Evolutionary conservation across 2,797 vertebrate genomes (phyloP), one percentile per base, ranked within the genome.

Genomic region (Cryptoprocta ferox): DNA sequence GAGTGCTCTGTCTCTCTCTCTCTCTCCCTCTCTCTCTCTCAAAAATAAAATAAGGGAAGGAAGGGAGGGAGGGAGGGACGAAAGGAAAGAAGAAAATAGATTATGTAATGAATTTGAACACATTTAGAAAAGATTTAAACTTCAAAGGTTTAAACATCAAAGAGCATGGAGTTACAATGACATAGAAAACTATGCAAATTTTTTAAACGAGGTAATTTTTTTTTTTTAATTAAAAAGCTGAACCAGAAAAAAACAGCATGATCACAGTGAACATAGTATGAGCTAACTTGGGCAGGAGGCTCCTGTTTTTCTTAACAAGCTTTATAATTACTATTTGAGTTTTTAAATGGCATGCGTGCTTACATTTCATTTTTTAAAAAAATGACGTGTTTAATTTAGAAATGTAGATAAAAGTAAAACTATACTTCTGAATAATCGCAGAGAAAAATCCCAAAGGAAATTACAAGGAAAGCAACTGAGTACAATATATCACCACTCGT

Each of bases 401-500:
- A 59, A 66, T 16, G 66, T 56, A 68, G n/a, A 83, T 71, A 24
- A 73, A 79, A 93, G 70, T 70, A 24, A 79, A 79, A 59, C 35
- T 6, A 19, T 26, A 16, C 42, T 48, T 92, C 61, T 50, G 68
- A 82, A 50, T 26, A 37, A 30, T 28, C 4, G 24, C 28, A 56
- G 75, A 65, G 70, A 45, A 84, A 93, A 78, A 66, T 28, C 56
- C 50, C 18, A 12, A 13, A 0, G 37, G 90, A 50, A 61, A 79
- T 59, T 1, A 61, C 11, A 15, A 30, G 24, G 2, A 87, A 42
- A 86, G 32, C 39, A 16, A 5, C 4, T 1, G 35, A 82, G 42
- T 5, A 12, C 30, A 5, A 1, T 21, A 3, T 3, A 1, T 45
- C 75, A 21, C 3, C 32, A 5, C 24, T 8, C 42, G 2, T 5